phyloP scores from a whole-genome alignment of 2,888 invertebrate genomes.

The Bhutanitis thaidina region DNA sequence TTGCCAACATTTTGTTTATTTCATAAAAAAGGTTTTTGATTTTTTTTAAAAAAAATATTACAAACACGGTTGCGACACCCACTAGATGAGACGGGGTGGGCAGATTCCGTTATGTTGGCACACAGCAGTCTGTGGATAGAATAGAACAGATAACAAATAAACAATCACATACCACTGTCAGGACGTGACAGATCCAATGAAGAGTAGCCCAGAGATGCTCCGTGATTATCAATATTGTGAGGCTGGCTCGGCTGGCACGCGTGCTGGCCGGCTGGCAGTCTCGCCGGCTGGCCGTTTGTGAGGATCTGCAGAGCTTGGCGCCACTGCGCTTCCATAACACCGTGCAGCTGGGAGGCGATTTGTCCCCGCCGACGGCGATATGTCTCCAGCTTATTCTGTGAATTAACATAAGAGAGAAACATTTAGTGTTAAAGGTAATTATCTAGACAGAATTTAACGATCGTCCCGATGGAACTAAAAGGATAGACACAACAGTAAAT shows the following conservation, averaged over 20 bases:
- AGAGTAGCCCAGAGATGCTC: constrained; percentile 1
- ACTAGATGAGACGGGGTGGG: too few species aligned
- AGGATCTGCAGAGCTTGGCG: constrained; percentile 86
- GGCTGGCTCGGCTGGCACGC: constrained; percentile 1
- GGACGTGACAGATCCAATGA: constrained; percentile 22
- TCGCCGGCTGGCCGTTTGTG: constrained; percentile 41
- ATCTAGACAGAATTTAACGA: too few species aligned
- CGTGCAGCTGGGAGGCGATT: constrained; percentile 86
- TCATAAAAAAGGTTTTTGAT: too few species aligned
- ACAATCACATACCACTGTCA: constrained; percentile 23
- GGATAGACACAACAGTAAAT: too few species aligned
- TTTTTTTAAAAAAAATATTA: too few species aligned
- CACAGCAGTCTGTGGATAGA: too few species aligned
- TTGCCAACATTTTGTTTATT: too few species aligned
- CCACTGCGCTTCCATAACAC: constrained; percentile 90
- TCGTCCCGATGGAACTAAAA: too few species aligned
- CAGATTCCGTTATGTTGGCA: too few species aligned
- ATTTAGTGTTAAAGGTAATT: too few species aligned
- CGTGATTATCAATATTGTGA: constrained; percentile 3
- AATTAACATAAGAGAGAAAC: not conserved
- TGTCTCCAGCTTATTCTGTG: constrained; percentile 60
- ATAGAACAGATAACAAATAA: too few species aligned
- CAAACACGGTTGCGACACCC: too few species aligned
- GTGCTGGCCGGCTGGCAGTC: constrained; percentile 6
- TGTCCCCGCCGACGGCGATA: constrained; percentile 79